These are phyloP conservation scores for Apantesis nais DNA, from an alignment of 2,888 invertebrate genomes.

Conservation along the genomic window DNA sequence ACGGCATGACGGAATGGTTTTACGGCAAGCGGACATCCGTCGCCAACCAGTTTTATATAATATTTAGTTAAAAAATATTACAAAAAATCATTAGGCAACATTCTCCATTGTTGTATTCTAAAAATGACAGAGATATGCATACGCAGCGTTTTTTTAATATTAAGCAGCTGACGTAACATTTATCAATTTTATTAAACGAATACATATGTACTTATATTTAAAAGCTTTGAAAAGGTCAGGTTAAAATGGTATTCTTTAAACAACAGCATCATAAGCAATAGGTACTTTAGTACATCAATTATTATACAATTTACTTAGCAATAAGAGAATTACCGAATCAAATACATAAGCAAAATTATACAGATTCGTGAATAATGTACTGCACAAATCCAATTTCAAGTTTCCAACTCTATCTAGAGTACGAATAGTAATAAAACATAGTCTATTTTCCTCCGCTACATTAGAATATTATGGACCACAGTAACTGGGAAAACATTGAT, in stretches of 20 bases:
- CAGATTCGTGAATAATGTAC: conserved; percentile 4
- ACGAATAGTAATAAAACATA: conserved; percentile 28
- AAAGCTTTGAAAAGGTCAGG: too few species aligned
- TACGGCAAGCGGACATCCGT: neutral
- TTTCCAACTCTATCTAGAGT: conserved; percentile 31
- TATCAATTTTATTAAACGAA: too few species aligned
- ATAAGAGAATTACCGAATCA: neutral
- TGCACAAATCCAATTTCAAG: conserved; percentile 24
- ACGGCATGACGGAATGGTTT: neutral
- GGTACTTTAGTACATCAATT: neutral
- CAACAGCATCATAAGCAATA: too few species aligned
- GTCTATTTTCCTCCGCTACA: conserved; percentile 30
- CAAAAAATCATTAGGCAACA: neutral
- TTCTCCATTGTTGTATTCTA: neutral
- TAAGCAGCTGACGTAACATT: too few species aligned
- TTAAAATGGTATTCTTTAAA: too few species aligned
- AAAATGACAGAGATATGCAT: neutral
- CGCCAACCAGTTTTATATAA: neutral
- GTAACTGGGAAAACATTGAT: conserved; percentile 46
- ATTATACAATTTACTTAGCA: neutral
- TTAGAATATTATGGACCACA: conserved; percentile 41
- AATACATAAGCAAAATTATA: neutral
- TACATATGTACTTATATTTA: too few species aligned
- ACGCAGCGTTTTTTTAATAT: too few species aligned
- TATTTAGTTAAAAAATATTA: neutral